Evolutionary conservation across 2,797 vertebrate genomes (phyloP).

Genomic region (Sebastes iracundus): DNA sequence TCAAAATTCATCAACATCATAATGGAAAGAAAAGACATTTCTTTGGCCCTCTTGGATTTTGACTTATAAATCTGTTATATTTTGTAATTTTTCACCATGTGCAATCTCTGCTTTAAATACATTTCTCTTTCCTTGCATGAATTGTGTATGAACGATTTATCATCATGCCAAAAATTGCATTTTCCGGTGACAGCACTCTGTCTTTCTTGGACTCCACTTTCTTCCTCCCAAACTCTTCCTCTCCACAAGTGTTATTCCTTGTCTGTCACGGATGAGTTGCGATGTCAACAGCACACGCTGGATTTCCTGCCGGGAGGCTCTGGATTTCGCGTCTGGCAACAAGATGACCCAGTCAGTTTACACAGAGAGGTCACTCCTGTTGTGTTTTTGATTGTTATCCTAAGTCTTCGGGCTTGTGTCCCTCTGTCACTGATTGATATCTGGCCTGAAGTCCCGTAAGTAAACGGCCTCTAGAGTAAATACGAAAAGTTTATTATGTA

Average conservation of each 20-base stretch:
- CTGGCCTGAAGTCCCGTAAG: constrained; percentile 35
- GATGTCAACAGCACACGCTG: constrained; percentile 67
- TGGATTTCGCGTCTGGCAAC: constrained; percentile 73
- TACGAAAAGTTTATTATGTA: constrained; percentile 64
- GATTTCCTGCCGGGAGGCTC: constrained; percentile 66
- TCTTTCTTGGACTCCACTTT: constrained; percentile 25
- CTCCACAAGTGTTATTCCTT: constrained; percentile 71
- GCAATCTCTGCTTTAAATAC: constrained; percentile 23
- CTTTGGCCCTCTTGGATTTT: background rate
- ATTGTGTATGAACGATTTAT: constrained; percentile 40
- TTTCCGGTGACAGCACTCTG: constrained; percentile 41
- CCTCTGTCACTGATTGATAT: constrained; percentile 63
- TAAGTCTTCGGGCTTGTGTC: constrained; percentile 55
- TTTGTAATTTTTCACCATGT: background rate
- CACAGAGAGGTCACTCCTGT: constrained; percentile 64
- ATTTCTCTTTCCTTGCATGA: constrained; percentile 30
- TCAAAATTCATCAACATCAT: constrained; percentile 8
- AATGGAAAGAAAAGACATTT: constrained; percentile 6
- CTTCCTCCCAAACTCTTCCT: constrained; percentile 29
- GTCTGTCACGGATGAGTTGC: constrained; percentile 69
- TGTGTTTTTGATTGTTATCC: constrained; percentile 78
- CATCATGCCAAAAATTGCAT: constrained; percentile 8
- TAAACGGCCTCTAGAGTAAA: constrained; percentile 56
- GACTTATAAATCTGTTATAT: background rate
- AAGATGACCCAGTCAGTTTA: constrained; percentile 64